Base-by-base conservation (phyloP, 2,888 invertebrate genomes). In the Hyppa rectilinea region DNA sequence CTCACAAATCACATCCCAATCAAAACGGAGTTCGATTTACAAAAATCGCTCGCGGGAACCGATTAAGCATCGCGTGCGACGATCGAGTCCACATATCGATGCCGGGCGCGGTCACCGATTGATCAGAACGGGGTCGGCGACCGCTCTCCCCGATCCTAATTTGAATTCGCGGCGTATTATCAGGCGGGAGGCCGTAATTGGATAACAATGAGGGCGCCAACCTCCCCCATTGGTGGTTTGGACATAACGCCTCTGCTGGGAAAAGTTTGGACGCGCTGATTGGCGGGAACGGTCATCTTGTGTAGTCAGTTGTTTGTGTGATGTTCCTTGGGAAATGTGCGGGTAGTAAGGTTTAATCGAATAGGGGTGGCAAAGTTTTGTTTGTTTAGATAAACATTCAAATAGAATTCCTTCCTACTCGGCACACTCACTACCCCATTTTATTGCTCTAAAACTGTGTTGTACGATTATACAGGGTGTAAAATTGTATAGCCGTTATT, bases 81-180 rank as follows among this genome's bases (percentile, higher is more conserved):
- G 84, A 85, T 85, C 84, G 84, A 81, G 74, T 84, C 64, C 84
- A 81, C 83, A 86, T 85, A 86, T 87, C 88, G 87, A 87, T 86
- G 84, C 85, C 88, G 88, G 89, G 89, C 84, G 90, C 90, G 92
- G 94, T 93, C 93, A 92, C 91, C 93, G 92, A 92, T 93, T 93
- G 93, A 94, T 94, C 93, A 93, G 89, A 81, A 83, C 89, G 92
- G 92, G 95, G 94, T 96, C 95, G 91, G 85, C 92, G 95, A 93
- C 95, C 95, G 92, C 92, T 94, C 94, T 93, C 95, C 95, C 93
- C 87, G 92, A 87, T 90, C 93, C 94, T 95, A 94, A 95, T 96
- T 95, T 95, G 93, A 95, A 95, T 95, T 95, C 94, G 95, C 95
- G 92, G 93, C 94, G 92, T 92, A 94, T 95, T 95, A 94, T 93